Percentiles rank a stretch among this genome's conserved stretches.
Conservation (phyloP, 2,797 vertebrate genomes). For the Danio kyathit region DNA sequence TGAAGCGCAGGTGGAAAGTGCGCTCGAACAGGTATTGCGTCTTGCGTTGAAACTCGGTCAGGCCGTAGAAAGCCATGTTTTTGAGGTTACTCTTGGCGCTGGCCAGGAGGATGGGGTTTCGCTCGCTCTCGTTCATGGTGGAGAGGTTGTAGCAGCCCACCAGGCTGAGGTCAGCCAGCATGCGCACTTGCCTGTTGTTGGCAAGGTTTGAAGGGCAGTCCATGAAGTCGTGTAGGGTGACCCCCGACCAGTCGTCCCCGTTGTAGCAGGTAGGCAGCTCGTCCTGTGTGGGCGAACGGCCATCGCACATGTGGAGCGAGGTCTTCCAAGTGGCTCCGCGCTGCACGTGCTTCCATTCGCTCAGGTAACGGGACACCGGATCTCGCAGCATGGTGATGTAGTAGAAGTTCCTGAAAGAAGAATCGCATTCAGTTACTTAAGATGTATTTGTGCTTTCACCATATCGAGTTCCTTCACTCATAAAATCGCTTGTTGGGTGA, state of each 20-base stretch:
- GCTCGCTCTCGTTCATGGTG: slow-evolving; percentile 91
- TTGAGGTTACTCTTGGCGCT: slow-evolving; percentile 97
- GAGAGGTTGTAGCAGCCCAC: slow-evolving; percentile 97
- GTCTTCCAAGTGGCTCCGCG: slow-evolving; percentile 90
- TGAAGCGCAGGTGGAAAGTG: slow-evolving; percentile 97
- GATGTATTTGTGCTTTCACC: neutral
- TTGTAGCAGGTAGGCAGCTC: slow-evolving; percentile 87
- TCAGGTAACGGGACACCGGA: slow-evolving; percentile 87
- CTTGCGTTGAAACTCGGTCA: slow-evolving; percentile 97
- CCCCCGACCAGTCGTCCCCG: slow-evolving; percentile 89
- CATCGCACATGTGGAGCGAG: slow-evolving; percentile 88
- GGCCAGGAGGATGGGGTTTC: slow-evolving; percentile 89
- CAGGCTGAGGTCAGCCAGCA: slow-evolving; percentile 95
- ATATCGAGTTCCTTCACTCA: neutral
- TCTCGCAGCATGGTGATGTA: slow-evolving; percentile 91
- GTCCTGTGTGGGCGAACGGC: slow-evolving; percentile 85
- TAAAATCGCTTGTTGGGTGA: neutral
- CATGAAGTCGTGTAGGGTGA: slow-evolving; percentile 90
- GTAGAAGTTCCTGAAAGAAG: slow-evolving; percentile 88
- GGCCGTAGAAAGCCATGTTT: slow-evolving; percentile 98
- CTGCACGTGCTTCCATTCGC: slow-evolving; percentile 90
- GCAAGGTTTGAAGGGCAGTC: slow-evolving; percentile 97
- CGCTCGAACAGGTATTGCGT: slow-evolving; percentile 98
- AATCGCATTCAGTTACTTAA: slow-evolving; percentile 36
- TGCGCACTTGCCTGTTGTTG: slow-evolving; percentile 95